phyloP scores from a whole-genome alignment of 2,113 vertebrate species.

The Bubo blakistoni region DNA sequence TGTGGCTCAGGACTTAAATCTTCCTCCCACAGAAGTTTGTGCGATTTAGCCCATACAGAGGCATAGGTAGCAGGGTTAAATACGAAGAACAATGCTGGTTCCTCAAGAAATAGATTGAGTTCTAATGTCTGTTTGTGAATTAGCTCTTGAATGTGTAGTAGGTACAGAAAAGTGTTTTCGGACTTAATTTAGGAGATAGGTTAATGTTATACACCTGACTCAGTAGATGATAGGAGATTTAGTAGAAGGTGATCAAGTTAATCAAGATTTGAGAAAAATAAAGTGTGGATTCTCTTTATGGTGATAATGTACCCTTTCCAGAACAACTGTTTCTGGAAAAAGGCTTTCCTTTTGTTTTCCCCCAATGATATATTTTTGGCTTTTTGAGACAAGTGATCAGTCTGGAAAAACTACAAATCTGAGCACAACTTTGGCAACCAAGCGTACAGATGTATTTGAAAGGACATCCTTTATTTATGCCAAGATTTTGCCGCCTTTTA shows the following conservation, averaged over 20 bases:
- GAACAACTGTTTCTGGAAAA: background rate
- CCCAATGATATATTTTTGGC: background rate
- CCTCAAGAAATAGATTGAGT: background rate
- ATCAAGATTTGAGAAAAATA: background rate
- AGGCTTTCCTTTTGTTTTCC: background rate
- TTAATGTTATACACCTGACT: background rate
- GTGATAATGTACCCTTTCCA: background rate
- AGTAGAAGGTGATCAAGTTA: background rate
- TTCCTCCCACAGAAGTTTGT: background rate
- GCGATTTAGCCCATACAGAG: background rate
- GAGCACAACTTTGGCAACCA: background rate
- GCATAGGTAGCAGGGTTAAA: background rate
- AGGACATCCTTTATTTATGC: background rate
- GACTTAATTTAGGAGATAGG: background rate
- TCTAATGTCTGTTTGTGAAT: background rate
- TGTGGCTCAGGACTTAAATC: background rate
- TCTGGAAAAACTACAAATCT: background rate
- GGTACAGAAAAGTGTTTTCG: background rate
- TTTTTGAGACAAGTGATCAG: background rate
- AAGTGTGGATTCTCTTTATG: background rate
- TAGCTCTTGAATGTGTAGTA: background rate
- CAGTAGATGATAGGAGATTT: background rate
- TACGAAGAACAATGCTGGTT: background rate
- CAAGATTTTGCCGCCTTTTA: background rate
- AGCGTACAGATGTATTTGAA: background rate